Base-by-base conservation (phyloP, 2,113 vertebrate species). In the Sialia sialis region DNA sequence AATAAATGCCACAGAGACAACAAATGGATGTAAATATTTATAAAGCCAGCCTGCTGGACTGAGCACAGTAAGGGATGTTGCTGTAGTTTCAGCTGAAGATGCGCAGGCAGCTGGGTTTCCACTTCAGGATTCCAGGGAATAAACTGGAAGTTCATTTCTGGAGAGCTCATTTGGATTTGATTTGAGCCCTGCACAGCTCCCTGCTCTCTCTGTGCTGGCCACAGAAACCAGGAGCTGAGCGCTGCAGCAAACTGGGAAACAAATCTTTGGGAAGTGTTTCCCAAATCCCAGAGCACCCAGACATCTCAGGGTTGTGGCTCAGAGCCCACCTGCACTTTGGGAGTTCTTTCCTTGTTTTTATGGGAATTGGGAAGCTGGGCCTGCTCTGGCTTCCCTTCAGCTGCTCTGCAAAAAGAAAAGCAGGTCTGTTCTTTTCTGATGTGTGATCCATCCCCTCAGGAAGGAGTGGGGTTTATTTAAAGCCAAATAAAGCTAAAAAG, bases 381-480 rank as follows among this genome's bases (percentile, higher is more conserved):
- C 19, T 44, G 48, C 48, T 49, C 23, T 56, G 44, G 44, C 20
- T 44, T 44, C 44, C 44, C 44, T 44, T 44, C 18, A 7, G 16
- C 13, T 52, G 4, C 41, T 32, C 13, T 11, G 9, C 43, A 39
- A 39, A 16, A 56, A 30, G 22, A 27, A 36, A 23, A 4, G 11
- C 51, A 1, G 2, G 3, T 4, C 7, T 51, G 8, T 41, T 51
- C 4, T 20, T 32, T 38, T 8, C 2, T 51, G 39, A 5, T 7
- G 3, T 43, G 8, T 34, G 41, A 44, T 19, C 8, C 18, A 20
- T 32, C 25, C n/a, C 10, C 2, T 30, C 32, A 70, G 30, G 34
- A 77, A 26, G 0, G 3, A 7, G 3, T 14, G 36, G 23, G 3
- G 2, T 11, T 66, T 43, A 5, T 52, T 58, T 38, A 48, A 17